Percentiles rank a stretch among this genome's conserved stretches.
Conservation (phyloP, 2,113 vertebrate genomes). For the Psephotus haematonotus region DNA sequence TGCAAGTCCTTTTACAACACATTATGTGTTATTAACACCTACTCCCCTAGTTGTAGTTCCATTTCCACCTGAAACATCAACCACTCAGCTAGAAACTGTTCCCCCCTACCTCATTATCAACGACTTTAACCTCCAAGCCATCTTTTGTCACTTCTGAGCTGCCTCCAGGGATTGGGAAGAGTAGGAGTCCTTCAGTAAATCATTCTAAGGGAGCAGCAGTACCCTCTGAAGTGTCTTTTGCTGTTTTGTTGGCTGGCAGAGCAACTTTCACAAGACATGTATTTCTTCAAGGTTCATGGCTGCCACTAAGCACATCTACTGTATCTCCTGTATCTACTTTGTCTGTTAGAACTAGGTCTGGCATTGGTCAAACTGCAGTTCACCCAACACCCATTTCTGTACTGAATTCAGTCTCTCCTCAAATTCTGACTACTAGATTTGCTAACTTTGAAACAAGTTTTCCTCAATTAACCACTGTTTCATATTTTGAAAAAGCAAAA, state of each 20-base stretch:
- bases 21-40: background rate
- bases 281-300: background rate
- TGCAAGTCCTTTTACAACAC: background rate
- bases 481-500: background rate
- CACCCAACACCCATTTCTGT: background rate
- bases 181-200: background rate
- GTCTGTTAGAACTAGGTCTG: background rate
- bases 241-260: background rate
- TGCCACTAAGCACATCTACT: background rate
- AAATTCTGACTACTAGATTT: background rate
- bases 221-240: background rate
- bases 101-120: background rate
- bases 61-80: background rate
- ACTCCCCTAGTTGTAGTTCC: background rate
- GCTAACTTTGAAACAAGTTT: background rate
- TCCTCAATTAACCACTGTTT: background rate
- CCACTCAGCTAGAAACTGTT: background rate
- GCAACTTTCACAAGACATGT: background rate
- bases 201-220: background rate
- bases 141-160: constrained; percentile 29
- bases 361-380: background rate
- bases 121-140: background rate
- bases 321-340: background rate
- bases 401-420: background rate
- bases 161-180: constrained; percentile 18